A percentile compares a stretch with the other conserved stretches of the same genome.
phyloP scores from a whole-genome alignment of 2,888 invertebrate genomes.

The Stictocephala bisonia region DNA sequence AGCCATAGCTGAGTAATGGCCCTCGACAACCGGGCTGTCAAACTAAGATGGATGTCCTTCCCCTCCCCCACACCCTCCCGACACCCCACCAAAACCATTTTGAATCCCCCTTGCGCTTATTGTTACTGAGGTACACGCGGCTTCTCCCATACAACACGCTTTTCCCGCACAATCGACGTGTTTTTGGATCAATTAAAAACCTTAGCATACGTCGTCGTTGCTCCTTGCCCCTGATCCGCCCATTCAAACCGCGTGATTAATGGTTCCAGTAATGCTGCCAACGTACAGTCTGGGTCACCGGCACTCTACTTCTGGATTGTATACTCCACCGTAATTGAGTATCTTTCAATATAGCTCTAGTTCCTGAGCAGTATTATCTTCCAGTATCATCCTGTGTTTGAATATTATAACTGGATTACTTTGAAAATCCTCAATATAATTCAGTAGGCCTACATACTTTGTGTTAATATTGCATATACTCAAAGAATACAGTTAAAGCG shows the following conservation, averaged over 20 bases:
- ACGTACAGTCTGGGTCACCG: conserved; percentile 15
- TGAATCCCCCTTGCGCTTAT: conserved; percentile 17
- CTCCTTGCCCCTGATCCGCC: neutral
- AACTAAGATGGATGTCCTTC: conserved; percentile 30
- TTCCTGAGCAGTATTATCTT: no score
- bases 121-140: conserved; percentile 25
- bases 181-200: conserved; percentile 35
- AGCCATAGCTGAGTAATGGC: conserved; percentile 26
- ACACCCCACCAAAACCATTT: conserved; percentile 2
- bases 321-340: no score
- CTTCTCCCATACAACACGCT: conserved; percentile 30
- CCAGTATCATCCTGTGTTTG: no score
- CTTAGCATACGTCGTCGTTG: conserved; percentile 9
- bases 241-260: conserved; percentile 21
- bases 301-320: no score
- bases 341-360: no score
- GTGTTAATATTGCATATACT: no score
- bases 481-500: no score
- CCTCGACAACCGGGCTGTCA: conserved; percentile 22
- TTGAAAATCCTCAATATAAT: no score
- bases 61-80: neutral
- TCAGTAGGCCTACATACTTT: no score
- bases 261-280: neutral
- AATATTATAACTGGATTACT: no score
- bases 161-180: conserved; percentile 29